Conservation (phyloP, 2,113 vertebrate species). For the Pangasianodon gigas region DNA sequence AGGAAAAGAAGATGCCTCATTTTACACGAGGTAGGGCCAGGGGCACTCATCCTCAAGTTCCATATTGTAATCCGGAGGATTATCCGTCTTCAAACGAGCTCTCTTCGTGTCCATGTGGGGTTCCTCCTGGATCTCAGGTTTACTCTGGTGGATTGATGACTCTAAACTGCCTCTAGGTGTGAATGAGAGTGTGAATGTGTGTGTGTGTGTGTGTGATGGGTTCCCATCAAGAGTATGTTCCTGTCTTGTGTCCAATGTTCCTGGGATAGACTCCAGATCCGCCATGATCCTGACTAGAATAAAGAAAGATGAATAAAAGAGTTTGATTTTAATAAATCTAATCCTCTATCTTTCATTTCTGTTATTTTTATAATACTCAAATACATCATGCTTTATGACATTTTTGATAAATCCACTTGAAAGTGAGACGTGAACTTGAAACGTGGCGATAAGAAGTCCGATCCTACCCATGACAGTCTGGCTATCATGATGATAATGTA, state of each 20-base stretch:
- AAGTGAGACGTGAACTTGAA: constrained; percentile 10
- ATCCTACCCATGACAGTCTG: not conserved
- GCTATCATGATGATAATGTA: constrained; percentile 16
- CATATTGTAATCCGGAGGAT: not conserved
- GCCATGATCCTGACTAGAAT: not conserved
- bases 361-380: not conserved
- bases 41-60: not conserved
- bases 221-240: not conserved
- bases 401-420: not conserved
- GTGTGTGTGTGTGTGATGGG: not conserved
- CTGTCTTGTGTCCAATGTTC: not conserved
- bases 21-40: not conserved
- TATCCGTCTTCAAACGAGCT: not conserved
- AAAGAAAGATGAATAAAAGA: not conserved
- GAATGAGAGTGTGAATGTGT: not conserved
- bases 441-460: no score
- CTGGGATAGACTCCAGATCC: not conserved
- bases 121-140: not conserved
- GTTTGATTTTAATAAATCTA: not conserved
- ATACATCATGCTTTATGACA: not conserved
- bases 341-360: no score
- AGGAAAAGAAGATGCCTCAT: not conserved
- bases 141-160: not conserved
- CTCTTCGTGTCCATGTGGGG: not conserved
- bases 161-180: not conserved